These are phyloP conservation scores for Vanessa atalanta DNA, from an alignment of 1,140 invertebrate species.

Conservation along the genomic window DNA sequence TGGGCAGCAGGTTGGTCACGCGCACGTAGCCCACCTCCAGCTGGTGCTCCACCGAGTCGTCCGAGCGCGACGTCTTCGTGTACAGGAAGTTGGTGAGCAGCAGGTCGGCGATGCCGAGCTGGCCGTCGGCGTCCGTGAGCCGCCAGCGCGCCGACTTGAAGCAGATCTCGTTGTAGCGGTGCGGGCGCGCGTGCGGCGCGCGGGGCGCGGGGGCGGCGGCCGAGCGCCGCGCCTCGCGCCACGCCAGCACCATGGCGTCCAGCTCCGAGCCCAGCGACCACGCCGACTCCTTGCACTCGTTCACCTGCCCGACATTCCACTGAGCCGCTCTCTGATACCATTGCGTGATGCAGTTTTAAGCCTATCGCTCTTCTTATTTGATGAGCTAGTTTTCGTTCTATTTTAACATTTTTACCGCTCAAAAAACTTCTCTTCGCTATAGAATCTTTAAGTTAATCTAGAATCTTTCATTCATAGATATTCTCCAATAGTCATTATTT, in stretches of 20 bases:
- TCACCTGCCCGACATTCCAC: constrained; percentile 81
- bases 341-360: too few species aligned
- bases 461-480: too few species aligned
- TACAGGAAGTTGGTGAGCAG: constrained; percentile 97
- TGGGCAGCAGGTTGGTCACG: constrained; percentile 96
- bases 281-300: constrained; percentile 94
- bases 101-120: constrained; percentile 97
- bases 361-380: too few species aligned
- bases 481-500: too few species aligned
- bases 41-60: constrained; percentile 98
- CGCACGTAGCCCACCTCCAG: constrained; percentile 98
- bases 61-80: constrained; percentile 97
- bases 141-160: constrained; percentile 99
- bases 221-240: constrained; percentile 69
- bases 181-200: constrained; percentile 87
- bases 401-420: too few species aligned
- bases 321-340: too few species aligned
- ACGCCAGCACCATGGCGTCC: constrained; percentile 88
- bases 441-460: too few species aligned
- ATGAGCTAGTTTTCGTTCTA: too few species aligned
- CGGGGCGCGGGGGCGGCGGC: constrained; percentile 65
- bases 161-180: constrained; percentile 97
- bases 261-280: constrained; percentile 94
- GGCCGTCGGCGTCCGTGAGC: constrained; percentile 97
- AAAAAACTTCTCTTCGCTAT: too few species aligned